These are phyloP conservation scores for Nysson spinosus DNA, from an alignment of 2,888 invertebrate species.

Conservation along the genomic window DNA sequence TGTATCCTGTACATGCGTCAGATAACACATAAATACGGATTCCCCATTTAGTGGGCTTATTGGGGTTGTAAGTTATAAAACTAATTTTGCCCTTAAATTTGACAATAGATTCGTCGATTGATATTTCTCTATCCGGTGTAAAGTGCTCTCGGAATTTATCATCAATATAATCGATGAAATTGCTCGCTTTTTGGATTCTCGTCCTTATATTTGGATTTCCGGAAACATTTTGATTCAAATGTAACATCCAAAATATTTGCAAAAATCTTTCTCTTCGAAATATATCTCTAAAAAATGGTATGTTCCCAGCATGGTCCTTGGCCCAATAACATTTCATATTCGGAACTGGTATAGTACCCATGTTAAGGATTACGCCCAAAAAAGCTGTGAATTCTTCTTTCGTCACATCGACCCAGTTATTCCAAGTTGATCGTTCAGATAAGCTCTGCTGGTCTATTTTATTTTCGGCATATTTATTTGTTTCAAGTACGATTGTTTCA, in stretches of 20 bases:
- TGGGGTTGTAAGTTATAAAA: conserved; percentile 47
- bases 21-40: conserved; percentile 31
- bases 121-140: conserved; percentile 36
- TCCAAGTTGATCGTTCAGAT: conserved; percentile 25
- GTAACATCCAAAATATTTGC: conserved; percentile 35
- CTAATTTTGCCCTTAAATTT: conserved; percentile 17
- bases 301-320: conserved; percentile 19
- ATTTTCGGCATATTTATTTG: conserved; percentile 5
- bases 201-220: conserved; percentile 20
- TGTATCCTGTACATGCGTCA: conserved; percentile 45
- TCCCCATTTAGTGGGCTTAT: conserved; percentile 38
- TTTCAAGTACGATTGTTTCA: conserved; percentile 5
- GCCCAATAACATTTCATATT: conserved; percentile 44
- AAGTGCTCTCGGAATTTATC: conserved; percentile 15
- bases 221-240: conserved; percentile 23
- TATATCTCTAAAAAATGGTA: conserved; percentile 28
- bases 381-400: conserved; percentile 44
- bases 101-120: conserved; percentile 18
- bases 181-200: conserved; percentile 21
- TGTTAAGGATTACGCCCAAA: conserved; percentile 47
- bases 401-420: conserved; percentile 35
- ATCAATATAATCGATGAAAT: conserved; percentile 27
- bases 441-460: background rate
- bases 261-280: conserved; percentile 12
- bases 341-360: conserved; percentile 36